A percentile compares a stretch with the other conserved stretches of the same genome.
Evolutionary conservation across 2,888 invertebrate genomes (phyloP).

Genomic region (Pedicia rivosa): DNA sequence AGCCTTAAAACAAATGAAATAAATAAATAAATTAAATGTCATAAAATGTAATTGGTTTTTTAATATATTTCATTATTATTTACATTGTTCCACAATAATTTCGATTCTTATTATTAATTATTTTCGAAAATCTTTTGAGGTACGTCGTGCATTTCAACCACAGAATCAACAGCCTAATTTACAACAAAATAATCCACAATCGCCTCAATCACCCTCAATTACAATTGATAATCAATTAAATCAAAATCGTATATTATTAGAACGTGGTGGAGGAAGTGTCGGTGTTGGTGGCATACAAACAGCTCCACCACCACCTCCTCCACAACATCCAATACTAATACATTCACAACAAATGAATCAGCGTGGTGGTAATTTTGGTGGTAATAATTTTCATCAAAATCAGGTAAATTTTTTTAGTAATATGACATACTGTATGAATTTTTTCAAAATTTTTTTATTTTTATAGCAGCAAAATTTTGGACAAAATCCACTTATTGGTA

Average conservation of each 20-base stretch:
- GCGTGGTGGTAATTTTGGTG: constrained; percentile 20
- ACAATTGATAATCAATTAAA: constrained; percentile 1
- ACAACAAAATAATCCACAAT: constrained; percentile 3
- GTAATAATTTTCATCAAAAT: constrained; percentile 14
- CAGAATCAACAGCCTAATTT: constrained; percentile 1
- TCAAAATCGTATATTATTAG: not conserved
- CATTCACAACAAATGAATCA: constrained; percentile 16
- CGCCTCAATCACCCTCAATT: constrained; percentile 3
- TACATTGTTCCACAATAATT: no score
- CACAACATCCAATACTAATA: constrained; percentile 28
- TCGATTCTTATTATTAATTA: no score
- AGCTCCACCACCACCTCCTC: constrained; percentile 18
- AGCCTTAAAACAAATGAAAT: no score
- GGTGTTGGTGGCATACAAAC: not conserved
- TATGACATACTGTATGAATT: constrained; percentile 19
- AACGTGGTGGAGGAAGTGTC: constrained; percentile 17
- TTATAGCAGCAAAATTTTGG: constrained; percentile 19
- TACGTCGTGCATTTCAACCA: constrained; percentile 17
- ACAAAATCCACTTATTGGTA: not conserved
- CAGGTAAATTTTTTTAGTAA: constrained; percentile 9
- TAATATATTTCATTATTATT: no score
- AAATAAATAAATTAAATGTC: no score
- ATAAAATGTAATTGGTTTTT: no score
- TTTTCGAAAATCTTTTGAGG: no score
- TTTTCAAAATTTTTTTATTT: no score